Conservation (phyloP, 2,113 vertebrate genomes). For the Neoarius graeffei region DNA sequence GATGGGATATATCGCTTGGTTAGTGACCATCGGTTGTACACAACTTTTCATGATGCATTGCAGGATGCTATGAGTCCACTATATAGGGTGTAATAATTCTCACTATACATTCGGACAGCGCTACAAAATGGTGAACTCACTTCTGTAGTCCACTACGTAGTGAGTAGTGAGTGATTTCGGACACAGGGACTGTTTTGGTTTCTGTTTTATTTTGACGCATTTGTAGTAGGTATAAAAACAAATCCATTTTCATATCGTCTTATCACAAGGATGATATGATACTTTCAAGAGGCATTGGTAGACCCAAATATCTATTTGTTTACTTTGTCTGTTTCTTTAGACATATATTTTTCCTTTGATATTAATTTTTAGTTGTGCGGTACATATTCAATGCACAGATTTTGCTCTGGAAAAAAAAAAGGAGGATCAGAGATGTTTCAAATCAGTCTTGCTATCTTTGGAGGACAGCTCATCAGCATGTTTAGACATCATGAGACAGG, state of each 20-base stretch:
- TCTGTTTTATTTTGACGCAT: neutral
- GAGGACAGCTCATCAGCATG: neutral
- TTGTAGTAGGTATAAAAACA: neutral
- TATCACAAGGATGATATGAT: neutral
- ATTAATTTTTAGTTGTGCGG: neutral
- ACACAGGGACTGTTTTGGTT: no score
- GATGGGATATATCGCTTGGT: no score
- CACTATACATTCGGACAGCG: no score
- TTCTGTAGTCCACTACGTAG: no score
- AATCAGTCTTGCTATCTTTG: constrained; percentile 10
- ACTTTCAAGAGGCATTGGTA: neutral
- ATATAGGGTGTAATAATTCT: no score
- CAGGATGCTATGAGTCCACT: no score
- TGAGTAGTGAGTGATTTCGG: no score
- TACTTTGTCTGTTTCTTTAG: neutral
- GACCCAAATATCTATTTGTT: neutral
- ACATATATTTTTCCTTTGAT: neutral
- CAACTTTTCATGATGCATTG: no score
- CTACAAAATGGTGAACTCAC: no score
- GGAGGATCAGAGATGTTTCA: neutral
- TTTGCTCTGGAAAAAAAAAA: neutral
- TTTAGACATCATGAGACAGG: neutral
- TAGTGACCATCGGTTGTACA: no score
- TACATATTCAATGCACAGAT: neutral
- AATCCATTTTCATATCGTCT: neutral